Evolutionary conservation across 2,888 invertebrate genomes (phyloP).

Genomic region (Troglohyphantes excavatus): DNA sequence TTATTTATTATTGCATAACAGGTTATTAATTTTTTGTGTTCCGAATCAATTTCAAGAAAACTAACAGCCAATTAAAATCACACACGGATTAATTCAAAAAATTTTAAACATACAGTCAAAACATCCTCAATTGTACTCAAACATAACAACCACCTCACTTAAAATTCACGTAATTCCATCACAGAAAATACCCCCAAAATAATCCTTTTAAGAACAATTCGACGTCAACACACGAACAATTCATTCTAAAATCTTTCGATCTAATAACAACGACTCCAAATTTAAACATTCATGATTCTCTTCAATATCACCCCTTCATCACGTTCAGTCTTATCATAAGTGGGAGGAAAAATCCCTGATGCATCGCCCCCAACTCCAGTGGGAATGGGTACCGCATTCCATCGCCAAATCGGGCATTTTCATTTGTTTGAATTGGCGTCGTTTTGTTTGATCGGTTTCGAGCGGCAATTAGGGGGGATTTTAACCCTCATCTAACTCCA

Average conservation of each 20-base stretch:
- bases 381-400: constrained; percentile 9
- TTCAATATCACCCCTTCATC: not conserved
- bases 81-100: too few relatives aligned
- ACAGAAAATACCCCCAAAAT: not conserved
- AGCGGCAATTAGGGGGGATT: not conserved
- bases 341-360: not conserved
- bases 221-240: not conserved
- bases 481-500: not conserved
- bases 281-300: not conserved
- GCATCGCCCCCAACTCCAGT: constrained; percentile 20
- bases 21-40: too few relatives aligned
- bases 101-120: too few relatives aligned
- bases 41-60: too few relatives aligned
- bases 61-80: too few relatives aligned
- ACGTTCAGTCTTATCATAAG: constrained; percentile 1
- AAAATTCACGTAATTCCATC: too few relatives aligned
- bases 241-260: not conserved
- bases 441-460: constrained; percentile 11
- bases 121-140: too few relatives aligned
- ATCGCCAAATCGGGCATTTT: constrained; percentile 30
- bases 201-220: not conserved
- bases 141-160: too few relatives aligned
- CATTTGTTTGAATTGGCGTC: constrained; percentile 1
- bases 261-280: not conserved
- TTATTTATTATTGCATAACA: too few relatives aligned